Base-by-base conservation (phyloP, 2,888 invertebrate genomes). In the Teleogryllus oceanicus region DNA sequence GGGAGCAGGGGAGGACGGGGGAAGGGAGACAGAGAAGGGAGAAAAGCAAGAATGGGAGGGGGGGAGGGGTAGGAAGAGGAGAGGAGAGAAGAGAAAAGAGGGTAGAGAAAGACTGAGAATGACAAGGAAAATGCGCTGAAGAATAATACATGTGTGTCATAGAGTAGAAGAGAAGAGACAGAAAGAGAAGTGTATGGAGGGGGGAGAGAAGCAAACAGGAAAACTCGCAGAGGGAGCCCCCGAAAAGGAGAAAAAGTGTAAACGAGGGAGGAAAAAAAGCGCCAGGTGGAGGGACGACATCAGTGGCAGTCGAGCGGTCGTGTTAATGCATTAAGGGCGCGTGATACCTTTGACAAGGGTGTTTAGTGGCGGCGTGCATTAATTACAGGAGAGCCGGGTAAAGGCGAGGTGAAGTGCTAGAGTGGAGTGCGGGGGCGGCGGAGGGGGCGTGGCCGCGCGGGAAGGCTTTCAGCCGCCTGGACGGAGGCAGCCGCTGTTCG, bases 281-380 rank as follows among this genome's bases (percentile, higher is more conserved):
- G 16, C 4, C 13, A 62, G n/a, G n/a, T 18, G n/a, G n/a, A 62
- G 62, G n/a, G n/a, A n/a, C 13, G n/a, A 62, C n/a, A 62, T 62
- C 16, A 18, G 62, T 8, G 62, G 62, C n/a, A 11, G n/a, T 62
- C 16, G 62, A 18, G 62, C 37, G 37, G 37, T 13, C 13, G 62
- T 62, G 62, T 62, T 62, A 62, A 62, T 62, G 62, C 62, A 62
- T 62, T 62, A 62, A 62, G 62, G n/a, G 62, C 13, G 62, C 62
- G 62, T 62, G 62, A 62, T 62, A 62, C 62, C 16, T 62, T n/a
- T 62, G 62, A 13, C 62, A 62, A 62, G 16, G 13, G 62, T 62
- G 13, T 62, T 62, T 18, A 62, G n/a, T 62, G 62, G 62, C 62
- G 16, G 62, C 16, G 62, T 62, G 62, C 62, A 62, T 62, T n/a